Percentiles rank a stretch among this genome's conserved stretches.
These are phyloP conservation scores for Protomyctophum bolini DNA, from an alignment of 2,113 vertebrate species.

Conservation along the genomic window DNA sequence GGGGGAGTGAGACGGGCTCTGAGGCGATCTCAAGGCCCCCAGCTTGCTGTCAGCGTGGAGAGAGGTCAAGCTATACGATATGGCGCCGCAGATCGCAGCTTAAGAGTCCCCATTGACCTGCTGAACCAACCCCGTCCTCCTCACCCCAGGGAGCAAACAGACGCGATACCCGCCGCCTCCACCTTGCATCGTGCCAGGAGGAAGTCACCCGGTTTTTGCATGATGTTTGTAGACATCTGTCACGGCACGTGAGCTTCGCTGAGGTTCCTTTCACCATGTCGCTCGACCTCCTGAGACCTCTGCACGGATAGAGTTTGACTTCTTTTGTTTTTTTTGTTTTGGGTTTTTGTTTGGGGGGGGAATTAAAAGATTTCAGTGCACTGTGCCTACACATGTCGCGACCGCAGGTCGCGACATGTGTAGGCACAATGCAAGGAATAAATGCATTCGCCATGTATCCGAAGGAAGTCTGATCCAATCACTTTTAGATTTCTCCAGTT, in stretches of 20 bases:
- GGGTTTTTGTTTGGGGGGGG: too few species aligned
- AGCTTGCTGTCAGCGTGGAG: too few species aligned
- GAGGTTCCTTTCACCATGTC: background rate
- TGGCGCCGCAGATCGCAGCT: too few species aligned
- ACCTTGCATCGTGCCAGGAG: background rate
- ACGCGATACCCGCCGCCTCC: background rate
- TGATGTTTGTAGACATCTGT: background rate
- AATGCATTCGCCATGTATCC: too few species aligned
- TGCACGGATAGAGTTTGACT: background rate
- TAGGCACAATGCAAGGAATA: too few species aligned
- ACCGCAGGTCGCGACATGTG: too few species aligned
- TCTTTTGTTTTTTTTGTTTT: too few species aligned
- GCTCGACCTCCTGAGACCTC: constrained; percentile 2
- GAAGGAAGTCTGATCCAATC: too few species aligned
- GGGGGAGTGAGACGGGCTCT: background rate
- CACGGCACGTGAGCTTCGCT: background rate
- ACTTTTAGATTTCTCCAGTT: too few species aligned
- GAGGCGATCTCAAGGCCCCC: background rate
- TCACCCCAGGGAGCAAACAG: background rate
- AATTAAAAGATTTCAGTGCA: too few species aligned
- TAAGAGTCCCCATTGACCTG: background rate
- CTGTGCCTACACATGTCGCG: too few species aligned
- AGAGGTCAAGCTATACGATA: too few species aligned
- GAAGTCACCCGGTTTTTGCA: background rate
- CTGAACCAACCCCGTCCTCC: background rate